Conservation (phyloP, 2,113 vertebrate genomes). For the Crocuta crocuta region DNA sequence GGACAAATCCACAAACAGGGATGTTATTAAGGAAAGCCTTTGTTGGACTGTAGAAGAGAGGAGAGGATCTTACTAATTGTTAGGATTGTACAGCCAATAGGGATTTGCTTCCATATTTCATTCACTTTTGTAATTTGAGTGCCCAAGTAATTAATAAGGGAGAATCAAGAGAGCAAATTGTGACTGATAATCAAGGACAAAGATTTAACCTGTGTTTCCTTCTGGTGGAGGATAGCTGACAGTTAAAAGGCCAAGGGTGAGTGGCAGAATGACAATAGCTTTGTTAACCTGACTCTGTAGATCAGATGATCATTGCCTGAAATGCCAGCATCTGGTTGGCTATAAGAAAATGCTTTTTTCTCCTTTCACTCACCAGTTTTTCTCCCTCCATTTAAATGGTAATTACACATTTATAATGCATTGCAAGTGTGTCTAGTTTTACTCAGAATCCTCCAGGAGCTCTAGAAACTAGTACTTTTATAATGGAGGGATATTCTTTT, state of each 20-base stretch:
- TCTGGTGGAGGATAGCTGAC: conserved; percentile 47
- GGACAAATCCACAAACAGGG: background rate
- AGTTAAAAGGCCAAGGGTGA: conserved; percentile 72
- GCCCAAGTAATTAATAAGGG: conserved; percentile 62
- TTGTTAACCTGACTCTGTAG: conserved; percentile 83
- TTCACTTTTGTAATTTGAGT: background rate
- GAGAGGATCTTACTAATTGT: background rate
- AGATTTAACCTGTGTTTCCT: conserved; percentile 57
- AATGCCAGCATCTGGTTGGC: conserved; percentile 82
- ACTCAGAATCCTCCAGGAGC: conserved; percentile 79
- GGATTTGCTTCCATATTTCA: conserved; percentile 45
- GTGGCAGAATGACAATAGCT: conserved; percentile 81
- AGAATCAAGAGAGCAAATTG: conserved; percentile 61
- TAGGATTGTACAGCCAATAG: background rate
- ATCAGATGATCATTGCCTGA: conserved; percentile 76
- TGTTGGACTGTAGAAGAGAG: background rate
- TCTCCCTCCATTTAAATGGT: conserved; percentile 86
- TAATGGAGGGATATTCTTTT: conserved; percentile 69
- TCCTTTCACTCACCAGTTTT: conserved; percentile 81
- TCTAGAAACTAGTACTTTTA: conserved; percentile 77
- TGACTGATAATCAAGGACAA: conserved; percentile 70
- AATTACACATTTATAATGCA: conserved; percentile 88
- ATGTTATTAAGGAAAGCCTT: background rate
- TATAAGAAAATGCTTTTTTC: conserved; percentile 81
- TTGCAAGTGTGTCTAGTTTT: conserved; percentile 81